These are phyloP conservation scores for Diarsia rubi DNA, from an alignment of 2,888 invertebrate genomes.

Conservation along the genomic window DNA sequence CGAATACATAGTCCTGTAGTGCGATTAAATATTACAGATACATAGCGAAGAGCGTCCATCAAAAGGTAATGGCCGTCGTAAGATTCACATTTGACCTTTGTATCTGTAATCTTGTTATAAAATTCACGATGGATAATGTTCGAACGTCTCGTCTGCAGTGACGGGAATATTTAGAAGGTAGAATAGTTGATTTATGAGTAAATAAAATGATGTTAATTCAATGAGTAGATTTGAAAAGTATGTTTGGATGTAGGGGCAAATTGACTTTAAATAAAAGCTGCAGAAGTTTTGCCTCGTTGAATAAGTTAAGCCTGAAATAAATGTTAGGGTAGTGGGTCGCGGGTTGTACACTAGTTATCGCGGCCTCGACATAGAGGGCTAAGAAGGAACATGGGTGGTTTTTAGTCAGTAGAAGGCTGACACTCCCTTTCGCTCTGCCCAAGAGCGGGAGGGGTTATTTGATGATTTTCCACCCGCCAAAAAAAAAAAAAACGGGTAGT, in stretches of 20 bases:
- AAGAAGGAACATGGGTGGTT: too few species aligned
- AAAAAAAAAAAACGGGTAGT: too few species aligned
- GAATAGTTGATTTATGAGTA: slow-evolving; percentile 9
- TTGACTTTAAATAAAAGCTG: neutral
- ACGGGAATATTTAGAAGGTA: neutral
- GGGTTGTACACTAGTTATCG: too few species aligned
- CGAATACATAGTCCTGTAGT: neutral
- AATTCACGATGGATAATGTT: slow-evolving; percentile 20
- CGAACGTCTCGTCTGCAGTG: neutral
- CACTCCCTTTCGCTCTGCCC: too few species aligned
- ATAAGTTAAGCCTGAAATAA: neutral
- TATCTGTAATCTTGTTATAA: slow-evolving; percentile 24
- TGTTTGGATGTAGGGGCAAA: neutral
- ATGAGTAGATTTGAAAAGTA: neutral
- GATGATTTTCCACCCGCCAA: too few species aligned
- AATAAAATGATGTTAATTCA: neutral
- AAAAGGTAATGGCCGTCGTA: slow-evolving; percentile 25
- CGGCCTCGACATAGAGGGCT: too few species aligned
- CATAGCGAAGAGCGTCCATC: slow-evolving; percentile 21
- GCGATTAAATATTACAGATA: slow-evolving; percentile 23
- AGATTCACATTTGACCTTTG: slow-evolving; percentile 25
- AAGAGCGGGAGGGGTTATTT: too few species aligned
- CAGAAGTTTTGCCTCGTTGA: neutral
- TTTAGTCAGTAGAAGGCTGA: too few species aligned
- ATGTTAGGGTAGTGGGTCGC: too few species aligned